A percentile compares a stretch with the other conserved stretches of the same genome.
phyloP scores from a whole-genome alignment of 2,113 vertebrate genomes.

The Laterallus jamaicensis region DNA sequence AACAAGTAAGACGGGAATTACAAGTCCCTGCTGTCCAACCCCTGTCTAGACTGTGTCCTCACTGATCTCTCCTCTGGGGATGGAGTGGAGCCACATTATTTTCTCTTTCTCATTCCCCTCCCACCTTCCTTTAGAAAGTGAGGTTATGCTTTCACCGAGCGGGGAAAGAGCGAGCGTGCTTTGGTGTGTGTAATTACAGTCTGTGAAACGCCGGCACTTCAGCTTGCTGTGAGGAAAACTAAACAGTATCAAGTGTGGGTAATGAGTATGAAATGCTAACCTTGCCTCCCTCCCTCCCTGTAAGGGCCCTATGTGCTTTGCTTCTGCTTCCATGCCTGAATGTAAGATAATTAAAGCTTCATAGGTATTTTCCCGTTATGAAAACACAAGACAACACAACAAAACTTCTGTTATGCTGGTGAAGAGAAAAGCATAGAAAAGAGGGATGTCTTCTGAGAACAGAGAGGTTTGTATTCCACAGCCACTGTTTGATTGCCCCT shows the following conservation, averaged over 20 bases:
- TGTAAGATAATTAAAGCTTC: not conserved
- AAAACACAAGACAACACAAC: not conserved
- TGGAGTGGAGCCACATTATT: conserved; percentile 40
- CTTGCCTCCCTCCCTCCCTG: not conserved
- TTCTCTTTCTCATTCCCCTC: conserved; percentile 34
- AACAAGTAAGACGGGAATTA: conserved; percentile 22
- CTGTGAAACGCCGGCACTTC: not conserved
- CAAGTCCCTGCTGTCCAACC: conserved; percentile 14
- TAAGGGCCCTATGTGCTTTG: not conserved
- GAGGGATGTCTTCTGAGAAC: not conserved
- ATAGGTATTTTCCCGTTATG: not conserved
- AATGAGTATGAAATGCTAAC: not conserved
- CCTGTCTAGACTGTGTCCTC: conserved; percentile 63
- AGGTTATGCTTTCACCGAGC: not conserved
- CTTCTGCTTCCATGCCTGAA: not conserved
- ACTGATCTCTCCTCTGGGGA: conserved; percentile 4
- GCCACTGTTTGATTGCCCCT: not conserved
- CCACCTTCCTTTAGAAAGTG: conserved; percentile 1
- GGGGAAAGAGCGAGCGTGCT: not conserved
- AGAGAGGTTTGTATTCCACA: not conserved
- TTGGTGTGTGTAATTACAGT: not conserved
- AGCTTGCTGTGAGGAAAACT: not conserved
- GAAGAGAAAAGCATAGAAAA: not conserved
- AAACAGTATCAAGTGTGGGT: not conserved
- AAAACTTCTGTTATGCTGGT: not conserved